Percentiles rank a stretch among this genome's conserved stretches.
Conservation (phyloP, 2,113 vertebrate species). For the Hipposideros armiger region DNA sequence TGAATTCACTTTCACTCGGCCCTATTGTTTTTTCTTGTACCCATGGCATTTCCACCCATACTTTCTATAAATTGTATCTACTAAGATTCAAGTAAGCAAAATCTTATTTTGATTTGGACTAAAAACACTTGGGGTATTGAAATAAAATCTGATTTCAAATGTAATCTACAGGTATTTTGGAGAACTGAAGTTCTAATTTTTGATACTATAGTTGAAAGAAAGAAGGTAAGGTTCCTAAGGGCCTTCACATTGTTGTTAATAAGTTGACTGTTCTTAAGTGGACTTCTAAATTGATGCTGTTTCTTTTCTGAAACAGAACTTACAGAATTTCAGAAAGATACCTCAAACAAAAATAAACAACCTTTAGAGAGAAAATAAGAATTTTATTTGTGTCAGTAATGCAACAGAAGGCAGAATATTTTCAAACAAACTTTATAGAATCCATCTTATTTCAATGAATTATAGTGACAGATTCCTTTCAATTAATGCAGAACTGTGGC, state of each 20-base stretch:
- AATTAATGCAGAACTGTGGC: not conserved
- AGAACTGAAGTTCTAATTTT: not conserved
- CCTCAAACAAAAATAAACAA: not conserved
- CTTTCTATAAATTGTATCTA: not conserved
- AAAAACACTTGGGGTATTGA: not conserved
- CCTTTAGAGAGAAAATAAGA: not conserved
- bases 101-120: not conserved
- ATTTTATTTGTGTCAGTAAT: not conserved
- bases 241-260: not conserved
- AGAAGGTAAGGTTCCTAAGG: not conserved
- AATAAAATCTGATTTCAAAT: slow-evolving; percentile 17
- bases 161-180: not conserved
- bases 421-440: not conserved
- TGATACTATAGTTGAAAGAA: not conserved
- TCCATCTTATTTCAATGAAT: not conserved
- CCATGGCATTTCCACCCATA: not conserved
- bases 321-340: not conserved
- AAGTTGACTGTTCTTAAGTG: not conserved
- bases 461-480: not conserved
- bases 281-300: not conserved
- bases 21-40: not conserved
- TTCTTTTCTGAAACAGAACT: not conserved
- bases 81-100: not conserved
- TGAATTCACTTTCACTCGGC: not conserved
- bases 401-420: not conserved